Evolutionary conservation across 2,797 vertebrate genomes (phyloP), one percentile per base, ranked within the genome.

Genomic region (Loriculus beryllinus): DNA sequence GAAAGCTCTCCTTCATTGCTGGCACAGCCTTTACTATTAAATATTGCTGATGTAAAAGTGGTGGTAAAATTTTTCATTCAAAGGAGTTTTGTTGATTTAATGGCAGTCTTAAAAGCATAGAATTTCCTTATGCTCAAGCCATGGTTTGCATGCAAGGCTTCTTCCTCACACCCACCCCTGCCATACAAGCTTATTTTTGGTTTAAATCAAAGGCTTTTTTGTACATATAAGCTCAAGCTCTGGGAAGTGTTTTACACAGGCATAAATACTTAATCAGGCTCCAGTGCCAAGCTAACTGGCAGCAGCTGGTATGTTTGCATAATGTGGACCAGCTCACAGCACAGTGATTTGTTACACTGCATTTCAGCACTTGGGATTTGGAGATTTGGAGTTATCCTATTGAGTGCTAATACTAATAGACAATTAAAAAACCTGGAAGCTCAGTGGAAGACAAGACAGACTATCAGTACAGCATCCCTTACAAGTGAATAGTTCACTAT

Each of bases 261-360:
- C 71, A 85, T 88, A 82, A 84, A 81, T 63, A 71, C 81, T 89
- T 91, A 45, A 25, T 6, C 62, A 76, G 54, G 64, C 75, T 89
- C 31, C 31, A 39, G 64, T 88, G 89, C 82, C 88, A 93, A 88
- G 72, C 67, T 75, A 69, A 88, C 62, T 68, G 82, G 93, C 88
- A 95, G 43, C 86, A 92, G 80, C 62, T 91, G 78, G 63, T 21
- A 17, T 3, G 33, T 83, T 75, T 90, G 86, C 81, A 49, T 54
- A 57, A 51, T 79, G 63, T 78, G 69, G 75, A 76, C 5, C 70
- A 72, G 45, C 69, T 92, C 74, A 52, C 69, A 88, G 86, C 67
- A 56, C 39, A 2, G 7, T 25, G 71, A 33, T 82, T 77, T 68
- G 47, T 47, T 72, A 60, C 28, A 5, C 51, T 67, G 37, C 57